Conservation (phyloP, 2,797 vertebrate genomes). For the Pseudotriccus pelzelni region DNA sequence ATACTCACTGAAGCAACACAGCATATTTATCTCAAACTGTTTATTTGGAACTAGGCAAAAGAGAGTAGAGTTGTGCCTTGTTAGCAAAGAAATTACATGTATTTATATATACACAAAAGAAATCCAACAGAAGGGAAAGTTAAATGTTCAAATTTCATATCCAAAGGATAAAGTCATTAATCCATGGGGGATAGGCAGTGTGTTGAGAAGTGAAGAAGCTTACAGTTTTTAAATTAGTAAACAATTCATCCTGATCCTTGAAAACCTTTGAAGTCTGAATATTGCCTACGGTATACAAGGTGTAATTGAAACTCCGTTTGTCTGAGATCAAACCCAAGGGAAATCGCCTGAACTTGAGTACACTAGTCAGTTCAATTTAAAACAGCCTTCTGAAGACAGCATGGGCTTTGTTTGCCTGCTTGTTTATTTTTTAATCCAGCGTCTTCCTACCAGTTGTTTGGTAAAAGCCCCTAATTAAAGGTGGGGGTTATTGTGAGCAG, state of each 20-base stretch:
- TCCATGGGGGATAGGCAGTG: background rate
- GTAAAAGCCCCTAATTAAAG: background rate
- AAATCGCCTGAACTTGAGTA: background rate
- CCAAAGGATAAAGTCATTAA: background rate
- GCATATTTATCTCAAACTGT: background rate
- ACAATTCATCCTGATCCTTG: background rate
- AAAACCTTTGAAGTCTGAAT: slow-evolving; percentile 44
- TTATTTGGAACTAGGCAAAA: background rate
- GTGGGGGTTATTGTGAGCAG: background rate
- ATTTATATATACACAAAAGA: background rate
- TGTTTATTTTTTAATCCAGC: background rate
- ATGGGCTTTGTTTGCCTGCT: background rate
- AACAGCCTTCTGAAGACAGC: background rate
- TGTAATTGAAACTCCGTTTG: slow-evolving; percentile 11
- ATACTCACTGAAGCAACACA: background rate
- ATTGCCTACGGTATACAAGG: slow-evolving; percentile 20
- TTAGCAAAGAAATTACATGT: background rate
- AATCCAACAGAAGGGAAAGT: background rate
- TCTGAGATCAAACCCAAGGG: background rate
- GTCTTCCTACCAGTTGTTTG: background rate
- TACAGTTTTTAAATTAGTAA: slow-evolving; percentile 25
- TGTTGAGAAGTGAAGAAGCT: background rate
- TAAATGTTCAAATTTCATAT: background rate
- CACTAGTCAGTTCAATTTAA: background rate
- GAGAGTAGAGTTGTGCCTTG: background rate